Evolutionary conservation across 1,140 invertebrate genomes (phyloP).

Genomic region (Atta colombica): DNA sequence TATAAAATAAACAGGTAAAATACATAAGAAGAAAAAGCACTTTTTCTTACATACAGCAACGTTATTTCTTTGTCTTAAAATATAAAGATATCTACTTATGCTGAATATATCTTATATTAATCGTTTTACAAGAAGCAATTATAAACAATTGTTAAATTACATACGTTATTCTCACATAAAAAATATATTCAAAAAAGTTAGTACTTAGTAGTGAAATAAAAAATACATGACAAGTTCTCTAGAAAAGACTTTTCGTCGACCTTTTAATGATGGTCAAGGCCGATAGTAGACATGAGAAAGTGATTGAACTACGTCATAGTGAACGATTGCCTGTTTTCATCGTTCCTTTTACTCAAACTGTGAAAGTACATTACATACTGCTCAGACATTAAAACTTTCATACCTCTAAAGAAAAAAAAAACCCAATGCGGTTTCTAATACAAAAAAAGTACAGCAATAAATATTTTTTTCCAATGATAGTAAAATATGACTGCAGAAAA

Average conservation of each 20-base stretch:
- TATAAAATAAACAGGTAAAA: background rate
- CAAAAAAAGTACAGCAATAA: background rate
- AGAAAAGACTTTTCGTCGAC: slow-evolving; percentile 64
- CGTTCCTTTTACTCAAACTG: slow-evolving; percentile 38
- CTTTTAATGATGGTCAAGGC: slow-evolving; percentile 75
- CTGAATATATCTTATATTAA: slow-evolving; percentile 4
- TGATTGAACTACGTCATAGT: slow-evolving; percentile 65
- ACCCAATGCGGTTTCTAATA: background rate
- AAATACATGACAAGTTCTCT: slow-evolving; percentile 57
- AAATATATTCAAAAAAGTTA: slow-evolving; percentile 39
- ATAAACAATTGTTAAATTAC: slow-evolving; percentile 49
- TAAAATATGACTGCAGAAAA: background rate
- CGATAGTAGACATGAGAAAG: slow-evolving; percentile 69
- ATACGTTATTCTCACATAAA: slow-evolving; percentile 53
- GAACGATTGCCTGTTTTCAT: slow-evolving; percentile 38
- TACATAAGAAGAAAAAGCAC: background rate
- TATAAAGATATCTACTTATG: background rate
- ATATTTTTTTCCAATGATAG: background rate
- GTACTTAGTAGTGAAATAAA: slow-evolving; percentile 46
- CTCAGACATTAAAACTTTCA: slow-evolving; percentile 19
- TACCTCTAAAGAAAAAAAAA: slow-evolving; percentile 20
- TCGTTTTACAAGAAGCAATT: background rate
- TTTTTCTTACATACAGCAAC: background rate
- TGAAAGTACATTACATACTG: background rate
- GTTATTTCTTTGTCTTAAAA: slow-evolving; percentile 1